Evolutionary conservation across 1,140 invertebrate genomes (phyloP).

Genomic region (Drosophila aff.): DNA sequence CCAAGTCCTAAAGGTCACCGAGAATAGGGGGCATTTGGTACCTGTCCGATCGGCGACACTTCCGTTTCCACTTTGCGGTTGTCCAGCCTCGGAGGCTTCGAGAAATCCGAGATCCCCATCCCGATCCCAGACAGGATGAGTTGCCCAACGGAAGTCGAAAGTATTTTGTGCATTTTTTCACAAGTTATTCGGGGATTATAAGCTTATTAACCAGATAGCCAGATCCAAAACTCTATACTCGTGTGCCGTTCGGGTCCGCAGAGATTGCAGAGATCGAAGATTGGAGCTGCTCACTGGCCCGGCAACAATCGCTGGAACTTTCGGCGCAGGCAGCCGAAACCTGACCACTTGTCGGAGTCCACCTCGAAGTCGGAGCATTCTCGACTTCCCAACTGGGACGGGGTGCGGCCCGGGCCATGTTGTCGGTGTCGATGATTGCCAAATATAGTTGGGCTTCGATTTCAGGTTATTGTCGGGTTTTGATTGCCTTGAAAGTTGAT

Average conservation of each 20-base stretch:
- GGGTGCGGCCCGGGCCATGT: slow-evolving; percentile 36
- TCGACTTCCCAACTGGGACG: slow-evolving; percentile 43
- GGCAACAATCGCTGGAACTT: slow-evolving; percentile 53
- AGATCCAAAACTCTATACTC: slow-evolving; percentile 61
- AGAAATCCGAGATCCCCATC: slow-evolving; percentile 42
- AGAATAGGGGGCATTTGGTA: slow-evolving; percentile 53
- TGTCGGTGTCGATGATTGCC: slow-evolving; percentile 32
- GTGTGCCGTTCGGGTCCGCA: slow-evolving; percentile 41
- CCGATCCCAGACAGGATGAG: slow-evolving; percentile 55
- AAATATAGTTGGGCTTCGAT: slow-evolving; percentile 50
- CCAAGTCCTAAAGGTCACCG: slow-evolving; percentile 67
- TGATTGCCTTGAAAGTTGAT: slow-evolving; percentile 32
- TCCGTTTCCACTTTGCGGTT: slow-evolving; percentile 84
- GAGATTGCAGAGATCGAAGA: slow-evolving; percentile 24
- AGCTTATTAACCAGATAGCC: slow-evolving; percentile 27
- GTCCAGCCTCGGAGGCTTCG: slow-evolving; percentile 47
- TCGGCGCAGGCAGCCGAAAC: slow-evolving; percentile 22
- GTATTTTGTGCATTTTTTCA: slow-evolving; percentile 40
- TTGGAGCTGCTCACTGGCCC: slow-evolving; percentile 40
- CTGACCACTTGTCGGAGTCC: slow-evolving; percentile 37
- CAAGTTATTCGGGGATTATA: slow-evolving; percentile 35
- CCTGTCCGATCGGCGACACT: slow-evolving; percentile 65
- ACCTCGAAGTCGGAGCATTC: slow-evolving; percentile 16
- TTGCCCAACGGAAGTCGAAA: slow-evolving; percentile 65
- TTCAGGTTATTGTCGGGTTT: slow-evolving; percentile 37